These are phyloP conservation scores for Luidia sarsii DNA, from an alignment of 53 echinoderm and acorn worm species.

Conservation along the genomic window DNA sequence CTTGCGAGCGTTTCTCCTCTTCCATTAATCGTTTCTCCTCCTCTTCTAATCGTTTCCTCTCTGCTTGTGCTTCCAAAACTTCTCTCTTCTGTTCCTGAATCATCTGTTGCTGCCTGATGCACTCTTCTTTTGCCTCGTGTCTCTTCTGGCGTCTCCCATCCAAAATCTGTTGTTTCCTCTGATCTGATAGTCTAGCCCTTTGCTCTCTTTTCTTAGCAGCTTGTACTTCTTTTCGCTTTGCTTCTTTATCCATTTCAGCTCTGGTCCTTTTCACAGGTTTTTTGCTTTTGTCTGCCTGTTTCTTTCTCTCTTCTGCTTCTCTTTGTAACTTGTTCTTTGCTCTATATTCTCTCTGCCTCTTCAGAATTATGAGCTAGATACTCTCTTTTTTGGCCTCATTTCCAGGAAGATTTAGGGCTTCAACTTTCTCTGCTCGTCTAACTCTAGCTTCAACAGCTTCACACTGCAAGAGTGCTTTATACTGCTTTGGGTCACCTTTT, in stretches of 20 bases:
- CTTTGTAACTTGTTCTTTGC: constrained; percentile 51
- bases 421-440: constrained; percentile 43
- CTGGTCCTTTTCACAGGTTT: constrained; percentile 18
- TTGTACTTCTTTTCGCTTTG: constrained; percentile 47
- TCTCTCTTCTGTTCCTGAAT: constrained; percentile 8
- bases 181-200: constrained; percentile 24
- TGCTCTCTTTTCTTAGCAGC: constrained; percentile 38
- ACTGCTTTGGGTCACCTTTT: background rate
- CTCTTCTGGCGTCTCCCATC: constrained; percentile 30
- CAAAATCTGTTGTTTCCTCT: background rate
- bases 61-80: constrained; percentile 20
- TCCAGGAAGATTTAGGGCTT: constrained; percentile 32
- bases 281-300: background rate
- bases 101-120: constrained; percentile 5
- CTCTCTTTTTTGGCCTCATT: constrained; percentile 36
- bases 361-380: constrained; percentile 15
- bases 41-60: constrained; percentile 12
- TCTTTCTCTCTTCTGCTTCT: constrained; percentile 14
- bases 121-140: constrained; percentile 26
- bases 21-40: constrained; percentile 16
- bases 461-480: constrained; percentile 28
- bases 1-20: constrained; percentile 20
- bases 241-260: constrained; percentile 48
- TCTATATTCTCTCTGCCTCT: constrained; percentile 53
- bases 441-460: constrained; percentile 21